These are phyloP conservation scores for Neoarius graeffei DNA, from an alignment of 2,113 vertebrate species.

Conservation along the genomic window DNA sequence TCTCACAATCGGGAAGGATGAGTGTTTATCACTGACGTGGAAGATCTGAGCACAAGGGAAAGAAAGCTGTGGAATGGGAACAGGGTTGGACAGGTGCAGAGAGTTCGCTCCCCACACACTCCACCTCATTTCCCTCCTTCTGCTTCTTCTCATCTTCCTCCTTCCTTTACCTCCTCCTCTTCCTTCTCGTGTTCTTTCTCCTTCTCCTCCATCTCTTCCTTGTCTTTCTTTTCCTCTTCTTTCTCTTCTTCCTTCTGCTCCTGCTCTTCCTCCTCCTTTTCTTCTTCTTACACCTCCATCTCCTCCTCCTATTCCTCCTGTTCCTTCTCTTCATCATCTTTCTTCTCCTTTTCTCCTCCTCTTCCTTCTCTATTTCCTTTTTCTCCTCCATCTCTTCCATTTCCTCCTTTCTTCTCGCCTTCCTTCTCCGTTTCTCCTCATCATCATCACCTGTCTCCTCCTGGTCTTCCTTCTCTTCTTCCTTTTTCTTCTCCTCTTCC, in stretches of 20 bases:
- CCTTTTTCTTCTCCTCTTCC: background rate
- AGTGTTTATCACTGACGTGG: background rate
- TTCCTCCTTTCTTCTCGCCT: background rate
- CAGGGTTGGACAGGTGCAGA: constrained; percentile 38
- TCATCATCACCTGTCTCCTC: background rate
- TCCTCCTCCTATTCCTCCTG: background rate
- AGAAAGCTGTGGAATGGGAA: background rate
- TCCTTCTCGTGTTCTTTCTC: background rate
- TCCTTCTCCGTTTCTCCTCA: too few relatives aligned
- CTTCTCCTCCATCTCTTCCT: background rate
- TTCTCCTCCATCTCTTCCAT: background rate
- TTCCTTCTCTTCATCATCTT: background rate
- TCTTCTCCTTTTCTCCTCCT: background rate
- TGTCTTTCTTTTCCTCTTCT: background rate
- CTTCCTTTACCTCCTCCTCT: too few relatives aligned
- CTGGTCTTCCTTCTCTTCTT: background rate
- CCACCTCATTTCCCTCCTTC: background rate
- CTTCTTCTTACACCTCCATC: background rate
- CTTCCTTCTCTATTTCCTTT: too few relatives aligned
- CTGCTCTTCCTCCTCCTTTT: background rate
- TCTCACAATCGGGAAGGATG: background rate
- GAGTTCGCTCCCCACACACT: constrained; percentile 20
- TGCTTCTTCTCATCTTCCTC: background rate
- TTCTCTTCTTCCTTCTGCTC: background rate
- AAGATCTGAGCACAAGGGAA: background rate